Evolutionary conservation across 1,140 invertebrate genomes (phyloP).

Genomic region (Anadara kagoshimensis): DNA sequence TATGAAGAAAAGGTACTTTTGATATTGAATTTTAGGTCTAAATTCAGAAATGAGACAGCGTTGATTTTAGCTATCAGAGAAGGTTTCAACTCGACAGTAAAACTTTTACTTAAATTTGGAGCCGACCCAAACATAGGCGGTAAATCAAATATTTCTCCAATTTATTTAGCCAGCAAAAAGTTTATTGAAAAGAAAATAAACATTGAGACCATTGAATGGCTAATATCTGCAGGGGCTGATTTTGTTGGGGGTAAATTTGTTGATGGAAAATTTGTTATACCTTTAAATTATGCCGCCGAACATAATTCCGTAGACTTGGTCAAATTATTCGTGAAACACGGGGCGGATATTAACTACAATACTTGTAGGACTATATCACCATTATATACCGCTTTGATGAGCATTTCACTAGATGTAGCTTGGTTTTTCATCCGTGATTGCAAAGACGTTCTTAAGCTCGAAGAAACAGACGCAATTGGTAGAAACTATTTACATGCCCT

Average conservation of each 20-base stretch:
- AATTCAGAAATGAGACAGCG: constrained; percentile 21
- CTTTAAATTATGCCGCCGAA: constrained; percentile 24
- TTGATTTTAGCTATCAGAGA: constrained; percentile 16
- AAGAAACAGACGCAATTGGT: background rate
- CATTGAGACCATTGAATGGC: constrained; percentile 6
- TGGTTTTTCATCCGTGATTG: constrained; percentile 28
- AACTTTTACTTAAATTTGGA: constrained; percentile 27
- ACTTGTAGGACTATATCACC: constrained; percentile 1
- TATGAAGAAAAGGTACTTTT: background rate
- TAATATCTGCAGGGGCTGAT: constrained; percentile 17
- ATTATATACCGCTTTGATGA: constrained; percentile 17
- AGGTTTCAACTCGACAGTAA: constrained; percentile 9
- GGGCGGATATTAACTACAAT: constrained; percentile 19
- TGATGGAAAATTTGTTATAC: constrained; percentile 1
- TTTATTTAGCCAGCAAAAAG: constrained; percentile 3
- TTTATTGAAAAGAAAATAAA: background rate
- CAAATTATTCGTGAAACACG: constrained; percentile 18
- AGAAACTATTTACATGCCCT: constrained; percentile 23
- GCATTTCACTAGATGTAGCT: constrained; percentile 21
- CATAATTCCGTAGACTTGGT: constrained; percentile 16
- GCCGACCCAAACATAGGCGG: constrained; percentile 29
- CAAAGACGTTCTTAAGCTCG: background rate
- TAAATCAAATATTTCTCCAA: background rate
- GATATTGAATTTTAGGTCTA: constrained; percentile 8
- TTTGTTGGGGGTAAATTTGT: constrained; percentile 3